These are phyloP conservation scores for Xylophagus ater DNA, from an alignment of 2,888 invertebrate species.

Conservation along the genomic window DNA sequence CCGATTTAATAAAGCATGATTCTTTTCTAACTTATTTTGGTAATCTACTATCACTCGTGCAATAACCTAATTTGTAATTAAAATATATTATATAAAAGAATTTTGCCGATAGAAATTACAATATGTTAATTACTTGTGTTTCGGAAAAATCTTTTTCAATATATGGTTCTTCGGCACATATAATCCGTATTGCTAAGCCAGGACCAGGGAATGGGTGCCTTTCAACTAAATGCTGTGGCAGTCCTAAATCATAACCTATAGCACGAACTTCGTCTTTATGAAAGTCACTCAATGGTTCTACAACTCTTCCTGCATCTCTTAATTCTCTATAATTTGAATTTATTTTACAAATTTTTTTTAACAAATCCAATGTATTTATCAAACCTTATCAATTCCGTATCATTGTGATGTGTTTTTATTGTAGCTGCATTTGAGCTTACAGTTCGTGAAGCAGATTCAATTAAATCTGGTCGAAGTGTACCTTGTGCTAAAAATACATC, in stretches of 20 bases:
- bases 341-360: conserved; percentile 14
- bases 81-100: conserved; percentile 1
- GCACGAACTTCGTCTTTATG: conserved; percentile 95
- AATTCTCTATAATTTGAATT: conserved; percentile 42
- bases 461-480: conserved; percentile 92
- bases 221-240: conserved; percentile 77
- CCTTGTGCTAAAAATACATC: conserved; percentile 91
- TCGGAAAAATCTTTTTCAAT: conserved; percentile 92
- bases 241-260: conserved; percentile 79
- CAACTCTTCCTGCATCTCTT: conserved; percentile 68
- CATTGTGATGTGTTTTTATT: conserved; percentile 99
- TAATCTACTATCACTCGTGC: conserved; percentile 92
- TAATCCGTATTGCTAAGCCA: conserved; percentile 88
- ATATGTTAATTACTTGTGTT: conserved; percentile 56
- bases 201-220: conserved; percentile 99
- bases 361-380: conserved; percentile 16
- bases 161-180: conserved; percentile 92
- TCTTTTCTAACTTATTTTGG: conserved; percentile 81
- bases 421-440: conserved; percentile 84
- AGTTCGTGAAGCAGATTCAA: conserved; percentile 87
- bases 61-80: conserved; percentile 50
- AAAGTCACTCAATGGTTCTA: conserved; percentile 97
- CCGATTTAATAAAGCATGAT: conserved; percentile 81
- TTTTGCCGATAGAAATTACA: not conserved
- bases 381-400: conserved; percentile 83